Evolutionary conservation across 1,140 invertebrate species (phyloP).

Genomic region (Brachionus plicatilis): DNA sequence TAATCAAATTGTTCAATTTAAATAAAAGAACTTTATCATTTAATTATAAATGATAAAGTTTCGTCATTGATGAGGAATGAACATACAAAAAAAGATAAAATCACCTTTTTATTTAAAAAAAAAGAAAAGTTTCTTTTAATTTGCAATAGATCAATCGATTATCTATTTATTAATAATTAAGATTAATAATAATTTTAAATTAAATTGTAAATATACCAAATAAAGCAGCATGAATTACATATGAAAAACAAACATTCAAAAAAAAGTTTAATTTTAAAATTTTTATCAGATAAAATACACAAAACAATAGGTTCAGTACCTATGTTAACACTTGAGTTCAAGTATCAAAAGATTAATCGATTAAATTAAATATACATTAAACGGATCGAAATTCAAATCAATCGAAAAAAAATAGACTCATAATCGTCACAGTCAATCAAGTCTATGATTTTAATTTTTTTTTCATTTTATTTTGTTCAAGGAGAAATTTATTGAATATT

Average conservation of each 20-base stretch:
- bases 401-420: neutral
- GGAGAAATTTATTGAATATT: slow-evolving; percentile 2
- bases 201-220: neutral
- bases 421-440: neutral
- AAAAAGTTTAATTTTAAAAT: neutral
- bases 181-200: neutral
- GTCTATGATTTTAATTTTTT: slow-evolving; percentile 29
- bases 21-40: neutral
- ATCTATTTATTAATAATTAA: neutral
- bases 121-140: neutral
- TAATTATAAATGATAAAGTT: neutral
- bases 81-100: neutral
- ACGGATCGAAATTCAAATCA: neutral
- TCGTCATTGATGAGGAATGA: neutral
- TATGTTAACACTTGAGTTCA: neutral
- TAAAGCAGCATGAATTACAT: neutral
- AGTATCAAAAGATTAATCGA: neutral
- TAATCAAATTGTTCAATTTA: neutral
- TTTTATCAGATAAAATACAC: neutral
- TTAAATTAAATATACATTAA: neutral
- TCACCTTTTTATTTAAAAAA: neutral
- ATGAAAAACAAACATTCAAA: neutral
- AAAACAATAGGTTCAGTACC: neutral
- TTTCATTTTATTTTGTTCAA: slow-evolving; percentile 23
- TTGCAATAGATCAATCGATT: neutral